Conservation (phyloP, 1,140 invertebrate species). For the Hyles euphorbiae region DNA sequence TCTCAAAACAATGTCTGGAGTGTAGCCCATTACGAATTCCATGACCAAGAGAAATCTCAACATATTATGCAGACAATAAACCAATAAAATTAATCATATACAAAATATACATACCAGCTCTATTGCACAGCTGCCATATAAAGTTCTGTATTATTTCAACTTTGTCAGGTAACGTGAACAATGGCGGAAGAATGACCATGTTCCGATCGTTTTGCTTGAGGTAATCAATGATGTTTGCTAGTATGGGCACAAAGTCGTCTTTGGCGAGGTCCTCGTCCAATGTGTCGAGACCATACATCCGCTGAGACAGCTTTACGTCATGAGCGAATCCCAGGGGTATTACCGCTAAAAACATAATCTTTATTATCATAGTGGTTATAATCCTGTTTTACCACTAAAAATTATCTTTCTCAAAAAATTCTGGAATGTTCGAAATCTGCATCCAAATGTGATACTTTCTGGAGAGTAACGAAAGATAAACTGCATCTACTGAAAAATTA, state of each 20-base stretch:
- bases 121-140: slow-evolving; percentile 54
- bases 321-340: slow-evolving; percentile 74
- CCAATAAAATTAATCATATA: no score
- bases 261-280: slow-evolving; percentile 36
- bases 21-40: no score
- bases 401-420: no score
- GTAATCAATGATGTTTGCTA: slow-evolving; percentile 57
- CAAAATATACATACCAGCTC: slow-evolving; percentile 38
- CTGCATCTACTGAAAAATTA: no score
- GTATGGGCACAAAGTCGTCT: slow-evolving; percentile 49
- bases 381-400: no score
- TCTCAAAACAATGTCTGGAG: no score
- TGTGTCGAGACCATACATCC: slow-evolving; percentile 71
- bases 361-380: not conserved
- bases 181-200: slow-evolving; percentile 47
- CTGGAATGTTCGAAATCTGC: no score
- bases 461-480: no score
- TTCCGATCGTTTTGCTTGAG: slow-evolving; percentile 50
- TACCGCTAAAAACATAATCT: not conserved
- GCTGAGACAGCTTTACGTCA: slow-evolving; percentile 64
- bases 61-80: no score
- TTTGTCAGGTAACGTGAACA: slow-evolving; percentile 71
- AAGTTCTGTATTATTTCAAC: slow-evolving; percentile 50
- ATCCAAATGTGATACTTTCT: no score
- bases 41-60: no score